Percentiles rank a stretch among this genome's conserved stretches.
phyloP scores from a whole-genome alignment of 2,888 invertebrate species.

The Rhaphigaster nebulosa region DNA sequence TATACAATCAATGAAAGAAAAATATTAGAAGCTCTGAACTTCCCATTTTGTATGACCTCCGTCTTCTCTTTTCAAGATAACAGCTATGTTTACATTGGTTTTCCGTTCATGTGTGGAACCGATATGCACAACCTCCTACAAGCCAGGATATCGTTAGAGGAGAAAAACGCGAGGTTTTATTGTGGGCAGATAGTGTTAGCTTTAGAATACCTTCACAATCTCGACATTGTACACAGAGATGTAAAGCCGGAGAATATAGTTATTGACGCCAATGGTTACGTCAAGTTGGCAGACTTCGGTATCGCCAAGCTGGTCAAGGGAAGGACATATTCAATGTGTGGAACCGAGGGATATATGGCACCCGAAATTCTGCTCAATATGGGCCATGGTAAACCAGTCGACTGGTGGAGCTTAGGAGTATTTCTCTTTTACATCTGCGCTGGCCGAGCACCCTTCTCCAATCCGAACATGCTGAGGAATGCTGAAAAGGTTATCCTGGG shows the following conservation, averaged over 20 bases:
- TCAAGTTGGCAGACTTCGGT: conserved; percentile 94
- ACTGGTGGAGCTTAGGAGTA: conserved; percentile 97
- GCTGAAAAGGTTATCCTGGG: conserved; percentile 94
- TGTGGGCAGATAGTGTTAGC: conserved; percentile 92
- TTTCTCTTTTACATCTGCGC: conserved; percentile 90
- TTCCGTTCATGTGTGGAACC: conserved; percentile 89
- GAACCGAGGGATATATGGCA: conserved; percentile 75
- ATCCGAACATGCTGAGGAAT: conserved; percentile 89
- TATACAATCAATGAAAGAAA: background rate
- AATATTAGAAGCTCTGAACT: conserved; percentile 70
- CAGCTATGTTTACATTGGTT: conserved; percentile 84
- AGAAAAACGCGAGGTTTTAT: conserved; percentile 85
- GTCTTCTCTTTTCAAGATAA: conserved; percentile 89
- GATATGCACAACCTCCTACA: conserved; percentile 88
- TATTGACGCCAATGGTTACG: conserved; percentile 82
- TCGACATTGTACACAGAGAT: conserved; percentile 90
- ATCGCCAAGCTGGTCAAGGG: conserved; percentile 79
- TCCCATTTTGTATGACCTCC: conserved; percentile 92
- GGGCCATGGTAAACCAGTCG: conserved; percentile 93
- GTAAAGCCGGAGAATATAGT: conserved; percentile 94
- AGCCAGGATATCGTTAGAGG: conserved; percentile 73
- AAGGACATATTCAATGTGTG: conserved; percentile 73
- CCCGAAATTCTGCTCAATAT: conserved; percentile 83
- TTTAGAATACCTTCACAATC: conserved; percentile 91
- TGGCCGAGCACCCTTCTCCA: conserved; percentile 91